These are phyloP conservation scores for Orthonychiurus folsomi DNA, from an alignment of 2,888 invertebrate genomes.

Conservation along the genomic window DNA sequence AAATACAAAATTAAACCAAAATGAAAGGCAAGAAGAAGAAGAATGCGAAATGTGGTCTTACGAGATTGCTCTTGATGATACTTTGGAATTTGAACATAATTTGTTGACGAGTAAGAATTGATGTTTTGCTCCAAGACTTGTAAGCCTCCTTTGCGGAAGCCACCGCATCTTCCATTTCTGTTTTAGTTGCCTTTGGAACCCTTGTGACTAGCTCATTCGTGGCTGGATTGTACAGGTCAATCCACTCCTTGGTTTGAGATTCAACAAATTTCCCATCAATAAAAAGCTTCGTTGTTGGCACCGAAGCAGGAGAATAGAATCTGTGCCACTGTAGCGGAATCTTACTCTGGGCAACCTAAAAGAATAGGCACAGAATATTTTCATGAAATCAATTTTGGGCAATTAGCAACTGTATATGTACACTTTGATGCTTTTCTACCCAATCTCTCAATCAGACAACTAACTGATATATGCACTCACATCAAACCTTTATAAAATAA, in stretches of 20 bases:
- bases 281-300: conserved; percentile 79
- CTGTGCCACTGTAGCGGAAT: conserved; percentile 7
- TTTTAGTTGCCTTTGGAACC: conserved; percentile 81
- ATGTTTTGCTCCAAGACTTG: conserved; percentile 78
- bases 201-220: conserved; percentile 69
- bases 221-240: conserved; percentile 91
- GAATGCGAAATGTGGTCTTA: no score
- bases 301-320: conserved; percentile 44
- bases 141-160: conserved; percentile 73
- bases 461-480: no score
- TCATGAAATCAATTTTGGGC: no score
- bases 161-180: conserved; percentile 83
- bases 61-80: conserved; percentile 75
- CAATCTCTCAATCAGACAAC: no score
- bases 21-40: conserved; percentile 8
- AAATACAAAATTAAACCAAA: conserved; percentile 16
- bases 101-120: conserved; percentile 85
- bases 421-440: no score
- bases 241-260: conserved; percentile 86
- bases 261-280: conserved; percentile 89
- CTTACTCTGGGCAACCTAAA: no score
- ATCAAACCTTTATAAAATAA: no score
- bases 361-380: no score
- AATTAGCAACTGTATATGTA: no score
- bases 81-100: conserved; percentile 81